phyloP scores from a whole-genome alignment of 1,140 invertebrate genomes.

The Calephelis nemesis region DNA sequence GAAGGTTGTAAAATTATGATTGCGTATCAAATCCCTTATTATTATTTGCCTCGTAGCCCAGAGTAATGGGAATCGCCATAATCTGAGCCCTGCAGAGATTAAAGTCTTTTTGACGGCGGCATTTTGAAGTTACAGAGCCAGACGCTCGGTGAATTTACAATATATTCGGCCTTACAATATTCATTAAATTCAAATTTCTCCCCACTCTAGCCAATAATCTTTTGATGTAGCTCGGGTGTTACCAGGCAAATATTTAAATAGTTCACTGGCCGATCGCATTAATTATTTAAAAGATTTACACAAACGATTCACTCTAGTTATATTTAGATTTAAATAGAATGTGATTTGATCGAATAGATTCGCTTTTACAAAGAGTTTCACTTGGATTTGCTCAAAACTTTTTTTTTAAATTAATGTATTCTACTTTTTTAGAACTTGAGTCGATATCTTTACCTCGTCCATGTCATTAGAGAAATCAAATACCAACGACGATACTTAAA shows the following conservation, averaged over 20 bases:
- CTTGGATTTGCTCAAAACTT: too few relatives aligned
- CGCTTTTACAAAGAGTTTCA: too few relatives aligned
- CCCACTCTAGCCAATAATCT: constrained; percentile 21
- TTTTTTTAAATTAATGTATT: too few relatives aligned
- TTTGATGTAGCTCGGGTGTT: constrained; percentile 19
- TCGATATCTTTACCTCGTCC: too few relatives aligned
- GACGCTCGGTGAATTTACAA: constrained; percentile 6
- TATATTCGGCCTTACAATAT: constrained; percentile 19
- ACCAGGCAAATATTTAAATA: neutral
- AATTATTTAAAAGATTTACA: too few relatives aligned
- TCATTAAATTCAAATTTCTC: constrained; percentile 24
- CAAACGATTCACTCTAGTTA: too few relatives aligned
- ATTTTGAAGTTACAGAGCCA: constrained; percentile 16
- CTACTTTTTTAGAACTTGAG: too few relatives aligned
- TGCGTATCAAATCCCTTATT: constrained; percentile 24
- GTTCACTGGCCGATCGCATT: too few relatives aligned
- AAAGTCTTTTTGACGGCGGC: constrained; percentile 20
- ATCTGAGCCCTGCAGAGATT: constrained; percentile 19
- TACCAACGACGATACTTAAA: too few relatives aligned
- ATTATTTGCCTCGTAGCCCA: constrained; percentile 17
- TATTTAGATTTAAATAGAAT: too few relatives aligned
- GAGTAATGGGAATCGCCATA: constrained; percentile 17
- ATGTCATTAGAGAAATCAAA: too few relatives aligned
- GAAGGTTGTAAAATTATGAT: constrained; percentile 24
- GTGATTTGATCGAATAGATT: too few relatives aligned